phyloP scores from a whole-genome alignment of 2,797 vertebrate genomes.

The Setipinna tenuifilis region DNA sequence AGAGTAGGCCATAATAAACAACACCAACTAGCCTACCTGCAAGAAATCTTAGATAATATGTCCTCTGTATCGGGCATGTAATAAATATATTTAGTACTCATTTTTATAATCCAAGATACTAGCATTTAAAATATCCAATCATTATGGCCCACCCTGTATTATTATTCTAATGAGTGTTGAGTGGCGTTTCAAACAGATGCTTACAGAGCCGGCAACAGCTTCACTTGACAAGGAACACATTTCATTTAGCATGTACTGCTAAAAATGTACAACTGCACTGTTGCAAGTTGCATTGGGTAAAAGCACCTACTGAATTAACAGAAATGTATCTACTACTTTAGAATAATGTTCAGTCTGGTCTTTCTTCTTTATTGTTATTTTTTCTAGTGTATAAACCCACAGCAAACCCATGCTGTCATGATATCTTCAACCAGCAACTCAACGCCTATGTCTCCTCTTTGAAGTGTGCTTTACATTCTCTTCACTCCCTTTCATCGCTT shows the following conservation, averaged over 20 bases:
- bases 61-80: too few species aligned
- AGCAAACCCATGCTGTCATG: not conserved
- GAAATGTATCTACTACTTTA: not conserved
- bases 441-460: not conserved
- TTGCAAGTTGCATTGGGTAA: not conserved
- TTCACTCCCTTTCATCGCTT: slow-evolving; percentile 12
- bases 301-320: slow-evolving; percentile 11
- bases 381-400: not conserved
- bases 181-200: not conserved
- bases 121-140: too few species aligned
- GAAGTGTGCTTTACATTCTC: not conserved
- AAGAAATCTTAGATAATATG: too few species aligned
- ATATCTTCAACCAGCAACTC: too few species aligned
- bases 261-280: not conserved
- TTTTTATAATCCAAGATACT: too few species aligned
- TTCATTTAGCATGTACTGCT: not conserved
- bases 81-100: too few species aligned
- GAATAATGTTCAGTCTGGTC: not conserved
- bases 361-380: not conserved
- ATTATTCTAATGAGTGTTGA: not conserved
- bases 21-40: too few species aligned
- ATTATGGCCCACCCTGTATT: too few species aligned
- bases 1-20: too few species aligned
- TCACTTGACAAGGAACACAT: not conserved
- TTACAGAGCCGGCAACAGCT: not conserved